Percentiles rank a stretch among this genome's conserved stretches.
Conservation (phyloP, 2,888 invertebrate species). For the Ctena decussata region DNA sequence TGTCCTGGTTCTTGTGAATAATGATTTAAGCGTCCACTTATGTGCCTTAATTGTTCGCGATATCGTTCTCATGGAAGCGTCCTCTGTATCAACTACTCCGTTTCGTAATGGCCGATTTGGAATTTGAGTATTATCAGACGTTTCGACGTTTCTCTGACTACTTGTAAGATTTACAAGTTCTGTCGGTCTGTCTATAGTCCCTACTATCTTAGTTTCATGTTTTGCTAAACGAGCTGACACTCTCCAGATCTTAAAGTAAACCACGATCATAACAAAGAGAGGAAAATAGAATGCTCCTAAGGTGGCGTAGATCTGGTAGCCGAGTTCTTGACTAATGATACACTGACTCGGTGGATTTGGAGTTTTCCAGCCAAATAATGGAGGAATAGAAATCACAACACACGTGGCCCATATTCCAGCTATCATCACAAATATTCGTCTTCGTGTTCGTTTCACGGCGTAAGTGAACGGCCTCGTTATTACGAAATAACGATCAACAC, state of each 20-base stretch:
- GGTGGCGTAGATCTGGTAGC: conserved; percentile 98
- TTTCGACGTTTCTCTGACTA: conserved; percentile 32
- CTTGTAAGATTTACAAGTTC: neutral
- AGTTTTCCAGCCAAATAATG: conserved; percentile 88
- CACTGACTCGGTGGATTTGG: conserved; percentile 88
- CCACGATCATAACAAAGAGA: conserved; percentile 97
- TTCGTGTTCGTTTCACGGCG: conserved; percentile 97
- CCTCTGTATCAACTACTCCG: conserved; percentile 64
- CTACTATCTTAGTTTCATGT: conserved; percentile 80
- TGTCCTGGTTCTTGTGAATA: conserved; percentile 66
- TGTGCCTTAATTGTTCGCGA: conserved; percentile 34
- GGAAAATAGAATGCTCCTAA: conserved; percentile 97
- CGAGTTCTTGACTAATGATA: conserved; percentile 96
- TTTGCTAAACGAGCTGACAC: conserved; percentile 87
- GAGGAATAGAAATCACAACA: conserved; percentile 97
- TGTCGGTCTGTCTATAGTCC: conserved; percentile 69
- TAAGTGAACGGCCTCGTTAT: conserved; percentile 95
- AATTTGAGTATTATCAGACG: conserved; percentile 73
- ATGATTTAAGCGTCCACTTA: conserved; percentile 79
- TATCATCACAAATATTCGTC: conserved; percentile 94
- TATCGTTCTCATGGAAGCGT: conserved; percentile 70
- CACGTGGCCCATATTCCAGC: conserved; percentile 97
- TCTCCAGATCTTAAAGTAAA: conserved; percentile 98
- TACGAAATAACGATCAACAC: conserved; percentile 88
- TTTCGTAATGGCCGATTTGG: conserved; percentile 74